phyloP scores from a whole-genome alignment of 2,888 invertebrate genomes.

The Cryptocheilus praepositus region DNA sequence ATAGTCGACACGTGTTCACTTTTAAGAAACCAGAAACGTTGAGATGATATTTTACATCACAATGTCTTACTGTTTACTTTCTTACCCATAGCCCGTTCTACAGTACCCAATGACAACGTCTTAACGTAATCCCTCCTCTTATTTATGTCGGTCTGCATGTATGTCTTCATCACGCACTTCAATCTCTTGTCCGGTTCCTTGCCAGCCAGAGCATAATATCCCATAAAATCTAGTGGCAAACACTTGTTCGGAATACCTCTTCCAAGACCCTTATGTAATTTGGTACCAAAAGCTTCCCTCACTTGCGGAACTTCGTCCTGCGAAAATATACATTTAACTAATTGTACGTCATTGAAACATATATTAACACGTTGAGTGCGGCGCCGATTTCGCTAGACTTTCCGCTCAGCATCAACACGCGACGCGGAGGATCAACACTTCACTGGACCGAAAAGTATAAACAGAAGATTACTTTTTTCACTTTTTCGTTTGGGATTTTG shows the following conservation, averaged over 20 bases:
- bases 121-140: constrained; percentile 94
- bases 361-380: too few species aligned
- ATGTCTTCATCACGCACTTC: constrained; percentile 82
- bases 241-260: constrained; percentile 92
- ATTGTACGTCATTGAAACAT: not conserved
- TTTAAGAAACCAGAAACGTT: not conserved
- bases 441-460: too few species aligned
- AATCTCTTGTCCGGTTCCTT: constrained; percentile 90
- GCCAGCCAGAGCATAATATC: constrained; percentile 93
- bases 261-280: constrained; percentile 92
- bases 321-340: constrained; percentile 43
- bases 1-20: not conserved
- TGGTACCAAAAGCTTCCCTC: constrained; percentile 90
- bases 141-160: constrained; percentile 90
- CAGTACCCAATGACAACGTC: constrained; percentile 84
- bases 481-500: too few species aligned
- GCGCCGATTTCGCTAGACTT: too few species aligned
- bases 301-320: constrained; percentile 91
- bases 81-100: constrained; percentile 72
- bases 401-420: too few species aligned
- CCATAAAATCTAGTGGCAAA: constrained; percentile 97
- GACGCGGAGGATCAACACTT: too few species aligned
- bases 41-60: constrained; percentile 27
- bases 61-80: constrained; percentile 47
- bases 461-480: too few species aligned